Evolutionary conservation across 2,888 invertebrate genomes (phyloP).

Genomic region (Drosophila longiperda): DNA sequence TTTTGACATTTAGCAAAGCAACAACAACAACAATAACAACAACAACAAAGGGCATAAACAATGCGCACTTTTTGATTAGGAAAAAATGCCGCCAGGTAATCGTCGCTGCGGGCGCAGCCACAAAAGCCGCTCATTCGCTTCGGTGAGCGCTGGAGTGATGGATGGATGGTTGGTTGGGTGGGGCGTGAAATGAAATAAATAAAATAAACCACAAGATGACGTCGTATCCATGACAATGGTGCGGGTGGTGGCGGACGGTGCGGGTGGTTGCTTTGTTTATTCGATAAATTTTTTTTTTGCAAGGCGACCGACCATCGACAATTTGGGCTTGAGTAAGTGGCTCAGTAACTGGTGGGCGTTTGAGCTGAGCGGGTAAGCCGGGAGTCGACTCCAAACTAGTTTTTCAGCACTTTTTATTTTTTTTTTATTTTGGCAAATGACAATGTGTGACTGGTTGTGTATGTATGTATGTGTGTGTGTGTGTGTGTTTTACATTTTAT

Average conservation of each 20-base stretch:
- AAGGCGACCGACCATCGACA: conserved; percentile 57
- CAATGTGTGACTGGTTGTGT: conserved; percentile 1
- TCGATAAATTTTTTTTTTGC: conserved; percentile 77
- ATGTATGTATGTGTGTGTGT: conserved; percentile 23
- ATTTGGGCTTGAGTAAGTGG: conserved; percentile 39
- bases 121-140: conserved; percentile 57
- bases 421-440: conserved; percentile 4
- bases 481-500: conserved; percentile 43
- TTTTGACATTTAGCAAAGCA: conserved; percentile 29
- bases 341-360: conserved; percentile 71
- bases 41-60: conserved; percentile 58
- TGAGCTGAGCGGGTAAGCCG: conserved; percentile 69
- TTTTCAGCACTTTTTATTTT: neutral
- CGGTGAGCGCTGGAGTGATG: conserved; percentile 14
- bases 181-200: conserved; percentile 73
- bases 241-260: conserved; percentile 23
- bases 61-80: conserved; percentile 73
- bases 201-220: conserved; percentile 78
- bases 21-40: conserved; percentile 34
- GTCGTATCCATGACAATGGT: conserved; percentile 73
- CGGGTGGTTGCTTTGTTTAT: conserved; percentile 66
- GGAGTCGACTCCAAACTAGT: conserved; percentile 22
- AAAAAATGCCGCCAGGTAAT: conserved; percentile 70
- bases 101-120: conserved; percentile 67
- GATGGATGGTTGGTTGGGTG: conserved; percentile 24